Base-by-base conservation (phyloP, 2,888 invertebrate genomes). In the Pristionchus exspectatus region DNA sequence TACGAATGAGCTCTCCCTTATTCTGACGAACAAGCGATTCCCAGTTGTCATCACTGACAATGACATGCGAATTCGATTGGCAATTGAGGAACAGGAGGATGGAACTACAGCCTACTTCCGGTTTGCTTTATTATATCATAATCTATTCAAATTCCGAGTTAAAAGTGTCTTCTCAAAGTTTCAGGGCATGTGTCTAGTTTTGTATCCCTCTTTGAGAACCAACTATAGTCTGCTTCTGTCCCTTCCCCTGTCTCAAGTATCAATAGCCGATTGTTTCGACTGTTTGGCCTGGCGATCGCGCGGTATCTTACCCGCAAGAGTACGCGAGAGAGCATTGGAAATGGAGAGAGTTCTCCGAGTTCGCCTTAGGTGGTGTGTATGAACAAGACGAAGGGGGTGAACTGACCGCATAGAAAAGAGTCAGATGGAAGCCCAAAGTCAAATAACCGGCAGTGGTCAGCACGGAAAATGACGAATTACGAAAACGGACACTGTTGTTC, bases 31-130 rank as follows among this genome's bases (percentile, higher is more conserved):
- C 90, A 91, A 91, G 56, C 90, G 94, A 27, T 94, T 94, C 91
- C 94, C 94, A 18, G 93, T 93, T 74, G 91, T 94, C 81, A 91
- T 94, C 87, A 85, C 92, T 33, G 94, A 94, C 91, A 93, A 94
- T 88, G 92, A 93, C 54, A 83, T 94, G 91, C 90, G 92, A 81
- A 92, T 94, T 85, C 90, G 93, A 81, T 88, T 94, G 90, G 94
- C 94, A n/a, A 91, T 92, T 83, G 93, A 94, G 85, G 94, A 94
- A 89, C 90, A 91, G 38, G 92, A 92, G 0, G 94, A 94, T 88
- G 94, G 94, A 66, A 91, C 91, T 69, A 90, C 92, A 30, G 90
- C 92, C 14, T 93, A 93, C 90, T 94, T 90, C 88, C 89, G 92
- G 87, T 90, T 88, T 56, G 69, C 50, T 33, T 18, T 72, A 69